Evolutionary conservation across 2,797 vertebrate genomes (phyloP).

Genomic region (Molossus molossus): DNA sequence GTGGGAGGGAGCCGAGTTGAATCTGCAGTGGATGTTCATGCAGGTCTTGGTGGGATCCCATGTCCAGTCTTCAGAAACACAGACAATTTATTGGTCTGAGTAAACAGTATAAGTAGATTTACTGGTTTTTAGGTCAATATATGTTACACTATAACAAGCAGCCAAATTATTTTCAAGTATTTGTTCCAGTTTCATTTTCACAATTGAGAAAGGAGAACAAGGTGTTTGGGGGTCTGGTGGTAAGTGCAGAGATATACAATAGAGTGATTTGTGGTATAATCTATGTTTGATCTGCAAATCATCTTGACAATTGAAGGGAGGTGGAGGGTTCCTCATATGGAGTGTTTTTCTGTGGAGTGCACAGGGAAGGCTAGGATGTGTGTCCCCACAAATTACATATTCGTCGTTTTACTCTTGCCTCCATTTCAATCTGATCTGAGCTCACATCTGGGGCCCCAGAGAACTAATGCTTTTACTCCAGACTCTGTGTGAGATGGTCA

Average conservation of each 20-base stretch:
- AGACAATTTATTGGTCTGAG: background rate
- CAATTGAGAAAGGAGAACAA: background rate
- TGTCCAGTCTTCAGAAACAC: background rate
- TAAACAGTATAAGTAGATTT: background rate
- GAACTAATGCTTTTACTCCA: too few relatives aligned
- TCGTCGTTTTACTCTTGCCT: background rate
- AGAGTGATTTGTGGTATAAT: background rate
- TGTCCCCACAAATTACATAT: background rate
- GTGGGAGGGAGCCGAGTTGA: background rate
- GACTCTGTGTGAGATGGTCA: too few relatives aligned
- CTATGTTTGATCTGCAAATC: background rate
- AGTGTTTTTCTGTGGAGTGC: background rate
- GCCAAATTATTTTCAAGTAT: background rate
- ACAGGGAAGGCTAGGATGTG: background rate
- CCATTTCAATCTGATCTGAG: too few relatives aligned
- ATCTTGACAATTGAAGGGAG: background rate
- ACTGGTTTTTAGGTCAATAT: background rate
- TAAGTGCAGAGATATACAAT: background rate
- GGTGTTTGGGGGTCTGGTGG: background rate
- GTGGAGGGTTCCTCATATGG: background rate
- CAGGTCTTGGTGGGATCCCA: background rate
- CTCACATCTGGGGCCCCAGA: too few relatives aligned
- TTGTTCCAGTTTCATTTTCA: background rate
- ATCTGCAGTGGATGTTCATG: background rate
- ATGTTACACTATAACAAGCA: background rate